Evolutionary conservation across 2,797 vertebrate species (phyloP), one percentile per base, ranked within the genome.

Genomic region (Spinus olivaceus): DNA sequence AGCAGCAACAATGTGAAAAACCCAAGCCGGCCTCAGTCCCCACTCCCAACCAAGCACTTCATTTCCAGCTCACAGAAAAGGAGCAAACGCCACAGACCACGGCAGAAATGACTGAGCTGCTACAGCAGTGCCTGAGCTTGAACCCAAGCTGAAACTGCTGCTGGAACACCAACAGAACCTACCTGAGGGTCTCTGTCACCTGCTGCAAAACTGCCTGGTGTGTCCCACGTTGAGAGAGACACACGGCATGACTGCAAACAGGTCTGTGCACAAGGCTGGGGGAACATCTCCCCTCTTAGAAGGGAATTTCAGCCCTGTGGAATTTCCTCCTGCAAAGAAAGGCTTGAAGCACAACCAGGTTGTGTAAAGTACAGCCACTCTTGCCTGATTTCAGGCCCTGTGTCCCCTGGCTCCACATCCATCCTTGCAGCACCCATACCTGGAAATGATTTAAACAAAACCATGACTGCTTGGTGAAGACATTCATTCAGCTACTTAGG

Each of bases 221-320:
- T 32, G 30, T 44, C 37, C 44, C 54, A 10, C 23, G 15, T 56
- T 32, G 30, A 54, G 17, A n/a, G 25, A 76, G 33, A 51, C 6
- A 2, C 0, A 0, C 3, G 16, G 27, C 18, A 35, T 0, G 8
- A 3, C 57, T 41, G 33, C 27, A 47, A 22, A 74, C 24, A 42
- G 22, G 24, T 54, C 74, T 64, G 32, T 1, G 1, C 28, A 37
- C 12, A 57, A 25, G 23, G 22, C 1, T 18, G 15, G 50, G 37
- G 14, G 23, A 64, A 17, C 28, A 41, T 13, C 46, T 57, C 19
- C 33, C n/a, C 37, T 39, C 7, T 59, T 2, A 23, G 30, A 39
- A 46, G 24, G 30, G 25, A 53, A 64, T 57, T 77, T 59, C 37
- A 42, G 56, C 25, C 41, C 42, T 28, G 7, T 28, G 63, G 64